Evolutionary conservation across 37 sponge, comb jelly and placozoan species (phyloP), one percentile per base, ranked within the genome.

Genomic region (Tethya wilhelma): DNA sequence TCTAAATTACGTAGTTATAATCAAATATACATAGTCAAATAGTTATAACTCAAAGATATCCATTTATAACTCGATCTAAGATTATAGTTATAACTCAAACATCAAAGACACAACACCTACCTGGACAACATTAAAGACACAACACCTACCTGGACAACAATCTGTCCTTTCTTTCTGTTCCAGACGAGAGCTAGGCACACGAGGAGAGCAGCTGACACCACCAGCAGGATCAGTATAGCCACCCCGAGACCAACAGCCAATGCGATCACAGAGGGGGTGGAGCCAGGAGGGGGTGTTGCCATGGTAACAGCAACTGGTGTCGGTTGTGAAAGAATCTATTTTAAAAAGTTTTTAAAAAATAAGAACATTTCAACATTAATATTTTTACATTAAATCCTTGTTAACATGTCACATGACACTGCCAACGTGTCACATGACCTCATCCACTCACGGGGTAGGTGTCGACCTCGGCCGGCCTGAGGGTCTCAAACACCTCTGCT

Each of bases 371-470:
- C n/a, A n/a, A n/a, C n/a, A n/a, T n/a, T n/a, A n/a, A n/a, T n/a
- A n/a, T n/a, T n/a, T n/a, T n/a, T n/a, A n/a, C n/a, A n/a, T n/a
- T n/a, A n/a, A n/a, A n/a, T n/a, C n/a, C n/a, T n/a, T n/a, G n/a
- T n/a, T n/a, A n/a, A n/a, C n/a, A n/a, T n/a, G n/a, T n/a, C n/a
- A n/a, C n/a, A n/a, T n/a, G n/a, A n/a, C n/a, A n/a, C n/a, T n/a
- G n/a, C n/a, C n/a, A n/a, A n/a, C n/a, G n/a, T n/a, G n/a, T n/a
- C n/a, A n/a, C n/a, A n/a, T n/a, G n/a, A n/a, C n/a, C n/a, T n/a
- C n/a, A n/a, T 20, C 41, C 26, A 5, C 71, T 60, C 19, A 76
- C 77, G 23, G 77, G 77, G 44, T 42, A 76, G 38, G 77, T 56
- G 31, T 63, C 44, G 5, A 76, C 6, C n/a, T 76, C 32, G 4